phyloP scores from a whole-genome alignment of 2,888 invertebrate species.

The Bhutanitis thaidina region DNA sequence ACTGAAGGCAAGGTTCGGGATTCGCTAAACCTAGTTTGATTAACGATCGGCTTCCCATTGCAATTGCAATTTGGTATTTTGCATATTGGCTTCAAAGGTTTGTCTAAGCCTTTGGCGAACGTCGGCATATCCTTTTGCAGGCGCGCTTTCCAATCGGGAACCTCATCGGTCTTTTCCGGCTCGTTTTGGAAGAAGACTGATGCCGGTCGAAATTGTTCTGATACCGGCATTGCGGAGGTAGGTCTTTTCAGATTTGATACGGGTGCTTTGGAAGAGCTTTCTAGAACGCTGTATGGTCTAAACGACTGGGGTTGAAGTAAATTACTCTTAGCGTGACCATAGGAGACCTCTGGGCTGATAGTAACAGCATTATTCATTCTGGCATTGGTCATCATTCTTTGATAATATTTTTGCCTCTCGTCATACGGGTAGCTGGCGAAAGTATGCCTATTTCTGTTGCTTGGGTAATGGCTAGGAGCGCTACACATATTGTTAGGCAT shows the following conservation, averaged over 20 bases:
- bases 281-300: slow-evolving; percentile 70
- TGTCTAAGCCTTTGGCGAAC: slow-evolving; percentile 53
- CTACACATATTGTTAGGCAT: slow-evolving; percentile 65
- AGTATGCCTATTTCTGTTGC: slow-evolving; percentile 59
- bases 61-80: slow-evolving; percentile 72
- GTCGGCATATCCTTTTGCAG: slow-evolving; percentile 61
- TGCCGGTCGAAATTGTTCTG: slow-evolving; percentile 68
- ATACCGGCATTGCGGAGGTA: slow-evolving; percentile 66
- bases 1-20: slow-evolving; percentile 56
- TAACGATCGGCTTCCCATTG: slow-evolving; percentile 42
- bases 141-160: slow-evolving; percentile 65
- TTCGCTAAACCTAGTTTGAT: slow-evolving; percentile 53
- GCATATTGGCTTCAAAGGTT: slow-evolving; percentile 56
- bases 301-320: slow-evolving; percentile 49
- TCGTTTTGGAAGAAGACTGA: slow-evolving; percentile 59
- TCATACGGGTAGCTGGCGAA: slow-evolving; percentile 56
- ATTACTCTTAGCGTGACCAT: slow-evolving; percentile 47
- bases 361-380: slow-evolving; percentile 42
- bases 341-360: slow-evolving; percentile 48
- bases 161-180: slow-evolving; percentile 46
- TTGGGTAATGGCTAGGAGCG: slow-evolving; percentile 40
- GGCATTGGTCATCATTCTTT: slow-evolving; percentile 46
- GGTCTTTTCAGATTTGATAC: slow-evolving; percentile 52
- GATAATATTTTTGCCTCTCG: slow-evolving; percentile 51
- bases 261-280: slow-evolving; percentile 54